Evolutionary conservation across 2,113 vertebrate genomes (phyloP).

Genomic region (Mesitornis unicolor): DNA sequence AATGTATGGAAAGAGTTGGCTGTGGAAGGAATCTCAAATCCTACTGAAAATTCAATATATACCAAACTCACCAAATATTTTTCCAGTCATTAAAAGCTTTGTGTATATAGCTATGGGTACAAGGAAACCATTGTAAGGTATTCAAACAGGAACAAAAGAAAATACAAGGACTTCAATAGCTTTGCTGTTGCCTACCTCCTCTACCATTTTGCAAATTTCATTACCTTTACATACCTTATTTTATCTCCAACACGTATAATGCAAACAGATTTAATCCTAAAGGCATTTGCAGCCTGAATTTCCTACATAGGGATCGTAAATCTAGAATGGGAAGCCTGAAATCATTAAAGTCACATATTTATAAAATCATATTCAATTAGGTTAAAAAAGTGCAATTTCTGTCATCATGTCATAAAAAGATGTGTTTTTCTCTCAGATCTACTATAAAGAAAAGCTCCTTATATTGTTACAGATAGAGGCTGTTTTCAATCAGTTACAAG

Average conservation of each 20-base stretch:
- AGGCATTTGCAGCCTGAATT: conserved; percentile 48
- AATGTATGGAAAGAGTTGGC: not conserved
- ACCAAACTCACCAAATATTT: not conserved
- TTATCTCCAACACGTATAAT: not conserved
- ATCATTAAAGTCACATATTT: conserved; percentile 88
- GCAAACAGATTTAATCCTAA: conserved; percentile 4
- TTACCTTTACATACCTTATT: not conserved
- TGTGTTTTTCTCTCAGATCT: conserved; percentile 91
- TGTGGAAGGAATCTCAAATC: not conserved
- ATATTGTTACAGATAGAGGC: conserved; percentile 83
- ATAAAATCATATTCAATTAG: conserved; percentile 91
- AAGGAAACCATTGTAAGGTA: not conserved
- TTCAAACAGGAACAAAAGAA: not conserved
- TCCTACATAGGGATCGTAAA: conserved; percentile 60
- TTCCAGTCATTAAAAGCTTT: not conserved
- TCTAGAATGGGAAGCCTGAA: conserved; percentile 75
- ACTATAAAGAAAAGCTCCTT: conserved; percentile 76
- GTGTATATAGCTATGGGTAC: not conserved
- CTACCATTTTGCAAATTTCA: not conserved
- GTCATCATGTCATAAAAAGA: conserved; percentile 98
- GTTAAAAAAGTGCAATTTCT: conserved; percentile 97
- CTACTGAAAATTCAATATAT: not conserved
- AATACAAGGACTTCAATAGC: not conserved
- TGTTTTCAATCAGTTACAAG: conserved; percentile 97
- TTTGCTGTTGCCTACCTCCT: not conserved